A percentile compares a stretch with the other conserved stretches of the same genome.
phyloP scores from a whole-genome alignment of 2,888 invertebrate species.

The Rhimphoctona megacephalus region DNA sequence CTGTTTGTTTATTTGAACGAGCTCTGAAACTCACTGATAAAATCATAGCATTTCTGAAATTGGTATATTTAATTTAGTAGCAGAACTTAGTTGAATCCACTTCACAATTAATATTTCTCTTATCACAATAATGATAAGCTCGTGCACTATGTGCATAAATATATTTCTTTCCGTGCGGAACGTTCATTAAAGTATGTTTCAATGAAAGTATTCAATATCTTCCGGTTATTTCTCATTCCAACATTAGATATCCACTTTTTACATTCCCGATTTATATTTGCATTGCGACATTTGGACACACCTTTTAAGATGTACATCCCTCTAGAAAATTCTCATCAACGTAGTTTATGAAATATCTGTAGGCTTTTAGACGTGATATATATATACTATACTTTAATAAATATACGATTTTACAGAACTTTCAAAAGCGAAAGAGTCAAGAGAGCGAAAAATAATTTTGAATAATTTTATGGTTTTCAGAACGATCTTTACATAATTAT shows the following conservation, averaged over 20 bases:
- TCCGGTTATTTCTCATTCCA: conserved; percentile 35
- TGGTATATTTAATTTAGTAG: neutral
- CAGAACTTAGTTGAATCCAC: neutral
- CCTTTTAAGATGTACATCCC: neutral
- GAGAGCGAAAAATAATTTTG: no score
- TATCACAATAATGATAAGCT: neutral
- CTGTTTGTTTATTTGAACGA: neutral
- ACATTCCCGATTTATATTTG: conserved; percentile 38
- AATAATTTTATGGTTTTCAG: no score
- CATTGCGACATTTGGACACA: conserved; percentile 15
- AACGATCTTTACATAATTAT: no score
- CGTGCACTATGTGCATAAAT: neutral
- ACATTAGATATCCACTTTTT: conserved; percentile 36
- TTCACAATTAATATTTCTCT: neutral
- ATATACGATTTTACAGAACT: no score
- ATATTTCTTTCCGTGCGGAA: neutral
- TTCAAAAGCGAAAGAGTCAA: no score
- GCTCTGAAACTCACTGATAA: neutral
- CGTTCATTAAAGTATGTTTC: conserved; percentile 47
- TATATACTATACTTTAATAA: neutral
- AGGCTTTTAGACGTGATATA: neutral
- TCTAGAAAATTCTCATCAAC: neutral
- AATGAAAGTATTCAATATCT: conserved; percentile 24
- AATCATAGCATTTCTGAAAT: neutral
- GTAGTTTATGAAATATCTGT: neutral